phyloP scores from a whole-genome alignment of 2,797 vertebrate genomes.

The Apogon hyalosoma region DNA sequence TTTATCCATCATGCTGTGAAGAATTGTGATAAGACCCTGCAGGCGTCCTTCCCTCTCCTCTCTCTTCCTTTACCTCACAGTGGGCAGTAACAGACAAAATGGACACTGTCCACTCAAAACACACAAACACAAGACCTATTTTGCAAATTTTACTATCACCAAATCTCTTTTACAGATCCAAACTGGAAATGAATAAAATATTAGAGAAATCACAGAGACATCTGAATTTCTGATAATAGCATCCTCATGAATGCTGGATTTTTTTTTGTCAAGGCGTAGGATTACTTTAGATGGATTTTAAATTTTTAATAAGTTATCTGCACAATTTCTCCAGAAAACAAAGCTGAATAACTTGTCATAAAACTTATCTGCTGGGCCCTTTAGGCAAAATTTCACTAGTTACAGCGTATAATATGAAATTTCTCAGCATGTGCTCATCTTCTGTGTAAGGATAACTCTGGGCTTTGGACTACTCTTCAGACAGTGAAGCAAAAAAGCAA shows the following conservation, averaged over 20 bases:
- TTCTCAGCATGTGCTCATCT: not conserved
- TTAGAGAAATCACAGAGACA: no score
- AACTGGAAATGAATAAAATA: no score
- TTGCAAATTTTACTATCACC: conserved; percentile 16
- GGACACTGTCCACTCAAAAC: conserved; percentile 10
- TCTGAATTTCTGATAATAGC: no score
- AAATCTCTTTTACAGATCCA: not conserved
- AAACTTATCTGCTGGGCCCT: no score
- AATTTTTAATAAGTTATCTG: no score
- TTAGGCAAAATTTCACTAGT: not conserved
- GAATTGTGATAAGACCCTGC: conserved; percentile 58
- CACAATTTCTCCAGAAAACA: no score
- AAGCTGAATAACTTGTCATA: no score
- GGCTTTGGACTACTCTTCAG: not conserved
- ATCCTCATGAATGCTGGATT: no score
- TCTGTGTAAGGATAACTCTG: not conserved
- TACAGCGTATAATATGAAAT: no score
- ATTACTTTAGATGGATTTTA: no score
- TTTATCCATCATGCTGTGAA: conserved; percentile 52
- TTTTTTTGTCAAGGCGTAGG: no score
- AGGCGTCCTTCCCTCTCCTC: conserved; percentile 37
- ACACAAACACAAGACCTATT: conserved; percentile 11
- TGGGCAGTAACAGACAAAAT: conserved; percentile 13
- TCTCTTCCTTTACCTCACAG: conserved; percentile 49
- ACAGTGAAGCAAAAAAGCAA: not conserved